A percentile compares a stretch with the other conserved stretches of the same genome.
Conservation (phyloP, 2,888 invertebrate genomes). For the Netelia inedita region DNA sequence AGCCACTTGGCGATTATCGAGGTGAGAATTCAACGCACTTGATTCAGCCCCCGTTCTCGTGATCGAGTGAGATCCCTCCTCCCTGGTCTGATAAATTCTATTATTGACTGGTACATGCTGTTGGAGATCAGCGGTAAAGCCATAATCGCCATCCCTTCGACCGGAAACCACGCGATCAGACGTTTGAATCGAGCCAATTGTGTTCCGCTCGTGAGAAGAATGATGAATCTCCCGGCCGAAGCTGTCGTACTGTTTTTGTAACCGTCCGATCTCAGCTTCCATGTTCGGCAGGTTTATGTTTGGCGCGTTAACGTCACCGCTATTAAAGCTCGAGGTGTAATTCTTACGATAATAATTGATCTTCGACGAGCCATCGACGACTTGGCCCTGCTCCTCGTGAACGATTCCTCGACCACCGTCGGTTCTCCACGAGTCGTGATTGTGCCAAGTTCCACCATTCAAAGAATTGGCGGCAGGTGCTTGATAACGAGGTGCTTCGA, state of each 20-base stretch:
- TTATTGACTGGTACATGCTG: not conserved
- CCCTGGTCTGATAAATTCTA: not conserved
- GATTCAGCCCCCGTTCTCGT: slow-evolving; percentile 15
- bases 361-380: slow-evolving; percentile 73
- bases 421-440: slow-evolving; percentile 63
- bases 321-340: slow-evolving; percentile 77
- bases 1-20: not conserved
- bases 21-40: not conserved
- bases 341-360: slow-evolving; percentile 79
- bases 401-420: slow-evolving; percentile 66
- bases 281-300: slow-evolving; percentile 40
- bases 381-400: slow-evolving; percentile 70
- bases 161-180: not conserved
- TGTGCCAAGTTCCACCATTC: slow-evolving; percentile 67
- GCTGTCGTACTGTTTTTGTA: slow-evolving; percentile 47
- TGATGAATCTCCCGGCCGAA: not conserved
- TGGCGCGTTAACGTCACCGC: slow-evolving; percentile 55
- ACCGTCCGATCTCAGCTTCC: slow-evolving; percentile 64
- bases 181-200: not conserved
- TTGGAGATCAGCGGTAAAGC: not conserved
- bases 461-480: slow-evolving; percentile 8
- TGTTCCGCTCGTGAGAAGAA: not conserved
- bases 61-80: not conserved
- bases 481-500: not conserved
- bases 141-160: not conserved